A percentile compares a stretch with the other conserved stretches of the same genome.
phyloP scores from a whole-genome alignment of 2,113 vertebrate species.

The Sus scrofa region DNA sequence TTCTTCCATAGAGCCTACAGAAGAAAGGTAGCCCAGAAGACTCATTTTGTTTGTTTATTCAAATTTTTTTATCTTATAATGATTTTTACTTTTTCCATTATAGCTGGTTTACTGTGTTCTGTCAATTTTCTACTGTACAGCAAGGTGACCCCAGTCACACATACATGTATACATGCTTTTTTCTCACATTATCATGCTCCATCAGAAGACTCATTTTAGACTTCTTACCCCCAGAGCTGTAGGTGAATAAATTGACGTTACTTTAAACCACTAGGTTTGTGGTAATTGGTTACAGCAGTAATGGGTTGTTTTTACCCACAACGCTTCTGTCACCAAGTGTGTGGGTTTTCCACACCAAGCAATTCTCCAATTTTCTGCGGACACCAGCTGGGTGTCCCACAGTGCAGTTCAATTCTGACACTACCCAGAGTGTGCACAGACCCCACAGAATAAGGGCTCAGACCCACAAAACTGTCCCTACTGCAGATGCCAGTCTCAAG shows the following conservation, averaged over 20 bases:
- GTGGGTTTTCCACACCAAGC: conserved; percentile 30
- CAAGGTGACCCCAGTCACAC: too few species aligned
- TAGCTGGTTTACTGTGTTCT: too few species aligned
- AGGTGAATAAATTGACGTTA: not conserved
- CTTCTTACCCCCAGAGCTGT: not conserved
- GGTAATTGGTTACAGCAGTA: conserved; percentile 3
- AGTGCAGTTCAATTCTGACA: not conserved
- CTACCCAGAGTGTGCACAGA: not conserved
- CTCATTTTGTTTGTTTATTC: not conserved
- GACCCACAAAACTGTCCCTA: not conserved
- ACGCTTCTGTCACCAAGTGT: not conserved
- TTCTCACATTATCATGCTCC: too few species aligned
- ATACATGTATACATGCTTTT: too few species aligned
- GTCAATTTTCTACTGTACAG: too few species aligned
- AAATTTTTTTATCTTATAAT: too few species aligned
- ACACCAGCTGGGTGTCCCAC: not conserved
- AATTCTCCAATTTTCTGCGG: not conserved
- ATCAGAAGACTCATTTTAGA: not conserved
- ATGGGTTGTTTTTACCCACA: not conserved
- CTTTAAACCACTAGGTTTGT: not conserved
- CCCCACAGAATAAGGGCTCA: not conserved
- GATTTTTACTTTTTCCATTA: too few species aligned
- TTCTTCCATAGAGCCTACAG: not conserved
- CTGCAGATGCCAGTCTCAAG: not conserved
- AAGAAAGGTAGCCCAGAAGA: not conserved